Conservation (phyloP, 2,113 vertebrate species). For the Perca schrenkii region DNA sequence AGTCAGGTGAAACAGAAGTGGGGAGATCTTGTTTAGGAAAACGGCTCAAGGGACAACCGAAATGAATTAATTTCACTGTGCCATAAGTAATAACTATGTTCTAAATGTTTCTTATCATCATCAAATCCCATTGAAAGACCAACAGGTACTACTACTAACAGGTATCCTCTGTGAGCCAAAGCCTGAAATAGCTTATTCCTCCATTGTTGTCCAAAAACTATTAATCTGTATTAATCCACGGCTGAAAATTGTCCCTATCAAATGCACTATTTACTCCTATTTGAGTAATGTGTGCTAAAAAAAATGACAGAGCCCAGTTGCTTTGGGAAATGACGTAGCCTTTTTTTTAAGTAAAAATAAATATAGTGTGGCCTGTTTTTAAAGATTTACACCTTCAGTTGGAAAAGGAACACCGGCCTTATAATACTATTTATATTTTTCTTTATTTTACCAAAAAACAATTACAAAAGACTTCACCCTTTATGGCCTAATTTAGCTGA, state of each 20-base stretch:
- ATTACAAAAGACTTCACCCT: too few relatives aligned
- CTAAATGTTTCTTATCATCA: not conserved
- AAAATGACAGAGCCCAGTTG: not conserved
- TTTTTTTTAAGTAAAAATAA: too few relatives aligned
- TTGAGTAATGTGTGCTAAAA: not conserved
- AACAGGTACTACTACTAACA: not conserved
- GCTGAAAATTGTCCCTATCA: not conserved
- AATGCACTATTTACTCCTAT: not conserved
- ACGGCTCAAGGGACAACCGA: not conserved
- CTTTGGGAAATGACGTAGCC: not conserved
- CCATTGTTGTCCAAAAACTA: not conserved
- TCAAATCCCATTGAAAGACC: not conserved
- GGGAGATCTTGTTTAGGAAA: not conserved
- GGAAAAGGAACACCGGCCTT: too few relatives aligned
- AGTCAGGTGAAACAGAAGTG: slow-evolving; percentile 69
- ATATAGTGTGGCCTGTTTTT: too few relatives aligned
- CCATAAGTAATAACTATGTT: too few relatives aligned
- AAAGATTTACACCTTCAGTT: too few relatives aligned
- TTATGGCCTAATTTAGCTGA: too few relatives aligned
- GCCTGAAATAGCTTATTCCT: not conserved
- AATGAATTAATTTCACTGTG: not conserved
- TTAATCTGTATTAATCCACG: not conserved
- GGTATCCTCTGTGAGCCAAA: not conserved
- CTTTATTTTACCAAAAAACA: too few relatives aligned
- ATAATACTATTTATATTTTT: too few relatives aligned